Conservation (phyloP, 2,888 invertebrate genomes). For the Andricus quercusramuli region DNA sequence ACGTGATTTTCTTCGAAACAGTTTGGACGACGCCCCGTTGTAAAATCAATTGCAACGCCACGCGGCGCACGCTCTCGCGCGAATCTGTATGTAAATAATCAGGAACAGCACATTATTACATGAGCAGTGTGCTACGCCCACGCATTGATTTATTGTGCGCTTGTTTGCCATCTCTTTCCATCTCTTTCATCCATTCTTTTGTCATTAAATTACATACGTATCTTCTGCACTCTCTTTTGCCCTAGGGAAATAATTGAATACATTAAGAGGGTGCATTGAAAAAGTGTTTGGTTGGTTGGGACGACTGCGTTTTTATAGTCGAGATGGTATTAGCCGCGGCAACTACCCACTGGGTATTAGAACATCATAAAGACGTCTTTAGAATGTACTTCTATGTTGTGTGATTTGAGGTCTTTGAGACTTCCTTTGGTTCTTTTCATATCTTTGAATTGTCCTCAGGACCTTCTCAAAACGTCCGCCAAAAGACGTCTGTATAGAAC, state of each 20-base stretch:
- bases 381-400: too few relatives aligned
- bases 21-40: slow-evolving; percentile 44
- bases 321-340: too few relatives aligned
- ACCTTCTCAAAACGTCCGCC: too few relatives aligned
- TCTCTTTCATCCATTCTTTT: slow-evolving; percentile 41
- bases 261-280: neutral
- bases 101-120: slow-evolving; percentile 53
- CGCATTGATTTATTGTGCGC: slow-evolving; percentile 63
- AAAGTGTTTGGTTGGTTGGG: too few relatives aligned
- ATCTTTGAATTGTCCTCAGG: too few relatives aligned
- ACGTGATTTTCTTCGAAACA: neutral
- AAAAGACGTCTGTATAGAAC: too few relatives aligned
- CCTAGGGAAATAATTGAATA: neutral
- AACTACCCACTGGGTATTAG: too few relatives aligned
- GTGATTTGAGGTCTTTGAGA: too few relatives aligned
- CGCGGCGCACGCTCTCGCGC: slow-evolving; percentile 40
- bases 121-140: slow-evolving; percentile 58
- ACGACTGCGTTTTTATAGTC: too few relatives aligned
- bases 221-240: neutral
- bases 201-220: slow-evolving; percentile 49
- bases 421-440: too few relatives aligned
- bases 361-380: too few relatives aligned
- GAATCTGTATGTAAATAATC: slow-evolving; percentile 61
- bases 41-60: slow-evolving; percentile 60
- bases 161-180: slow-evolving; percentile 42